Base-by-base conservation (phyloP, 2,797 vertebrate species). In the Muscicapa comitata region DNA sequence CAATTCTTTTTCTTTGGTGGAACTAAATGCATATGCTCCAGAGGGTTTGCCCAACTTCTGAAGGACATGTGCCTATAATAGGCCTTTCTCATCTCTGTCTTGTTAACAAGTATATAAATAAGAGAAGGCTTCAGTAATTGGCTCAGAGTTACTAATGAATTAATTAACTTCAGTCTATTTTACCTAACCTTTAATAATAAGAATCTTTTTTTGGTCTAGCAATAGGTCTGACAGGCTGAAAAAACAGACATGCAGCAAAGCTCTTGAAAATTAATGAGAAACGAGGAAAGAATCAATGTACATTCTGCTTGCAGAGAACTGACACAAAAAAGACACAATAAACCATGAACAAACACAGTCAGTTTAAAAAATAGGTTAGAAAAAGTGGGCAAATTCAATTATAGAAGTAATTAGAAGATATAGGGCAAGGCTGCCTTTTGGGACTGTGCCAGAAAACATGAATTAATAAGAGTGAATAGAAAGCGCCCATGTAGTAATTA, bases 351-450 rank as follows among this genome's bases (percentile, higher is more conserved):
- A 99, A 99, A 99, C 99, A 98, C 98, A 99, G 98, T 98, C 98
- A 98, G 98, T 98, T 99, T 99, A 98, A 99, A 99, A 99, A 99
- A 99, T 99, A 99, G 98, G 98, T 98, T 98, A 98, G 99, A 99
- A 99, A 99, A 99, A 99, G 99, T 99, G 98, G 99, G 99, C 98
- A 99, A 99, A 99, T 99, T 99, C 99, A 99, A 99, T 99, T 99
- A 99, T 98, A 99, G 99, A 99, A 99, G 99, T 99, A 99, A 99
- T 99, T 99, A 99, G 99, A 98, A 99, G 99, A 99, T 99, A 99
- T 98, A 99, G 99, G 99, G 98, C 98, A 98, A 99, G 99, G 98
- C 99, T 98, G 99, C 98, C 98, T 98, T 99, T 99, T 99, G 99
- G 99, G 98, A 98, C 98, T 96, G 98, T 98, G 98, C 99, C 99